Evolutionary conservation across 2,888 invertebrate species (phyloP).

Genomic region (Epinotia brunnichana): DNA sequence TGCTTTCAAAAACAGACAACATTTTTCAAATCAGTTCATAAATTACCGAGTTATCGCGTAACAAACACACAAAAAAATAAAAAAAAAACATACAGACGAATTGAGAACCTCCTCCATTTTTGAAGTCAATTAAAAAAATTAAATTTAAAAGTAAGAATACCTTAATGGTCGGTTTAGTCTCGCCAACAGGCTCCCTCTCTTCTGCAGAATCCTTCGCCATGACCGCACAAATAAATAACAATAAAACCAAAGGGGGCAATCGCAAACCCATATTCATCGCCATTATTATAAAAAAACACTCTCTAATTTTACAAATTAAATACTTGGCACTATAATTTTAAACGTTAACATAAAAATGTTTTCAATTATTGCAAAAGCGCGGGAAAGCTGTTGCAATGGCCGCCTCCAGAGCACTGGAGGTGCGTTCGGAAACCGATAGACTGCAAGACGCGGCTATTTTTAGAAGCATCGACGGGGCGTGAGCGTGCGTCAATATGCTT

Average conservation of each 20-base stretch:
- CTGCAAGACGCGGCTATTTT: slow-evolving; percentile 65
- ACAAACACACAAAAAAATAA: no score
- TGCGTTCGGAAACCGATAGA: slow-evolving; percentile 52
- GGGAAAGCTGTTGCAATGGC: slow-evolving; percentile 49
- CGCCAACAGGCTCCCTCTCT: slow-evolving; percentile 17
- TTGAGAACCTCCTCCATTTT: no score
- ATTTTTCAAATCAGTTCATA: no score
- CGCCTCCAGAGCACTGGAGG: slow-evolving; percentile 66
- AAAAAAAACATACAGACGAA: no score
- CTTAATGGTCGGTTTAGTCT: slow-evolving; percentile 28
- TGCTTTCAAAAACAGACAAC: no score
- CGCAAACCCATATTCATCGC: slow-evolving; percentile 13
- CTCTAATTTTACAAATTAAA: neutral
- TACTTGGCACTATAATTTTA: neutral
- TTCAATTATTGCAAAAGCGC: slow-evolving; percentile 21
- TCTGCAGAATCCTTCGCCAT: slow-evolving; percentile 34
- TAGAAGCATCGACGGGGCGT: slow-evolving; percentile 63
- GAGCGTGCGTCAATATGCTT: slow-evolving; percentile 43
- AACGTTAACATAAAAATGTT: no score
- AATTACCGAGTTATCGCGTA: no score
- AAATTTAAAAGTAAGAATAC: slow-evolving; percentile 8
- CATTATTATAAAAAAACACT: slow-evolving; percentile 21
- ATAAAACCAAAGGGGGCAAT: slow-evolving; percentile 31
- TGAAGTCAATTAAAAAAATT: no score
- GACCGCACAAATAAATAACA: slow-evolving; percentile 39